Conservation (phyloP, 2,113 vertebrate species). For the Antigone vipio region DNA sequence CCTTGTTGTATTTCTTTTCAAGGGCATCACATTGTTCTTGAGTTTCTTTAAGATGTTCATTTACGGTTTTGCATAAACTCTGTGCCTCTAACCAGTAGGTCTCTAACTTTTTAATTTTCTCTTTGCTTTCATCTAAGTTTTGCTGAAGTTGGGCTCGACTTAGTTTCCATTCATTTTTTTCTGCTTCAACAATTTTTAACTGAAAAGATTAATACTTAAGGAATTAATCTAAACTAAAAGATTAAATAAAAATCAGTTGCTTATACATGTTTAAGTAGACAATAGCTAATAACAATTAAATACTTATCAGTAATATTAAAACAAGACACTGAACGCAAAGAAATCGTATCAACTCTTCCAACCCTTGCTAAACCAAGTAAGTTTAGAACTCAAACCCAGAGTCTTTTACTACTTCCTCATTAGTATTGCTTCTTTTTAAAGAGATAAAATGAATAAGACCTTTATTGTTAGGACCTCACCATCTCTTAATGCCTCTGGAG, state of each 20-base stretch:
- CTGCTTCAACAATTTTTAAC: constrained; percentile 79
- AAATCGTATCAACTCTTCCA: neutral
- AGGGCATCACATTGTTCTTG: constrained; percentile 85
- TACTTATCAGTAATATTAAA: neutral
- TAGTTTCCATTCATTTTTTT: constrained; percentile 78
- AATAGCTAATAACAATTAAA: neutral
- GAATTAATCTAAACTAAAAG: constrained; percentile 6
- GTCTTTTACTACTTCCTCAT: neutral
- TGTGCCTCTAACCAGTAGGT: constrained; percentile 90
- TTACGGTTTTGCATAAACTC: constrained; percentile 85
- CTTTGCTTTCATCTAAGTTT: constrained; percentile 82
- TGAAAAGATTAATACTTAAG: constrained; percentile 57
- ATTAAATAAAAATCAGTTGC: neutral
- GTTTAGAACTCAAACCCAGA: neutral
- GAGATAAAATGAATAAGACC: neutral
- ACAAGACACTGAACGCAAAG: neutral
- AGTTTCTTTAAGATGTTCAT: constrained; percentile 85
- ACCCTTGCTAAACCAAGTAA: neutral
- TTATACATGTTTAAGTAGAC: neutral
- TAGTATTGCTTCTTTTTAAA: neutral
- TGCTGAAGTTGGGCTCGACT: constrained; percentile 80
- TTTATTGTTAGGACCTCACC: neutral
- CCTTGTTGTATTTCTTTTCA: constrained; percentile 92
- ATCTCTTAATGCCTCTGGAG: neutral
- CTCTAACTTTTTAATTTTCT: constrained; percentile 86